Percentiles rank a stretch among this genome's conserved stretches.
Conservation (phyloP, 2,797 vertebrate species). For the Enteromius viviparus region DNA sequence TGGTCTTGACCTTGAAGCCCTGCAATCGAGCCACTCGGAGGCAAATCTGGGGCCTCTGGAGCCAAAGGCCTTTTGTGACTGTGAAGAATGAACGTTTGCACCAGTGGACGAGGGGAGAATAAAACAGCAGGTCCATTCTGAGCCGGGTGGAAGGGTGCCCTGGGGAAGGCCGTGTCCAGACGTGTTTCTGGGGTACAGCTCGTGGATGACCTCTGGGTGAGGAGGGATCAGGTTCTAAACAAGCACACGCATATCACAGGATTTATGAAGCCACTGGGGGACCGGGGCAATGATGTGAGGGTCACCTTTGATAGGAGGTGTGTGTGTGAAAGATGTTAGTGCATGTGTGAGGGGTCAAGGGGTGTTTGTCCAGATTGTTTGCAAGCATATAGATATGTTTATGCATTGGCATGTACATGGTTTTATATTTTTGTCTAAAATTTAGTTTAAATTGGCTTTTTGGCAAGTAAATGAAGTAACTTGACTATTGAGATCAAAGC, state of each 20-base stretch:
- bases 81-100: conserved; percentile 39
- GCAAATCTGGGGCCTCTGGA: conserved; percentile 32
- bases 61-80: conserved; percentile 47
- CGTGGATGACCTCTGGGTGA: conserved; percentile 32
- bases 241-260: conserved; percentile 34
- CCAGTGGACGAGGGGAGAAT: conserved; percentile 13
- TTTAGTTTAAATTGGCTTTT: neutral
- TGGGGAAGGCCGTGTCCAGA: conserved; percentile 26
- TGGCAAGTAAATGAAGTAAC: neutral
- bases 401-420: conserved; percentile 1
- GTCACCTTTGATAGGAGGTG: conserved; percentile 34
- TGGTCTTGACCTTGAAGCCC: conserved; percentile 58
- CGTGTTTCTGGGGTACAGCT: conserved; percentile 39
- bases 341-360: conserved; percentile 31
- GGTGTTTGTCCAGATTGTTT: conserved; percentile 29
- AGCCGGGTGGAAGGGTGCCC: conserved; percentile 24
- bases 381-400: conserved; percentile 18
- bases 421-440: conserved; percentile 10
- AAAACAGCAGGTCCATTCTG: conserved; percentile 52
- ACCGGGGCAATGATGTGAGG: conserved; percentile 10
- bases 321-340: conserved; percentile 14
- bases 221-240: conserved; percentile 47
- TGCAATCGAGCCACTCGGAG: neutral
- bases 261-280: conserved; percentile 43
- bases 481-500: neutral